These are phyloP conservation scores for Ctenosaura bakeri DNA, from an alignment of 2,797 vertebrate genomes.

Conservation along the genomic window DNA sequence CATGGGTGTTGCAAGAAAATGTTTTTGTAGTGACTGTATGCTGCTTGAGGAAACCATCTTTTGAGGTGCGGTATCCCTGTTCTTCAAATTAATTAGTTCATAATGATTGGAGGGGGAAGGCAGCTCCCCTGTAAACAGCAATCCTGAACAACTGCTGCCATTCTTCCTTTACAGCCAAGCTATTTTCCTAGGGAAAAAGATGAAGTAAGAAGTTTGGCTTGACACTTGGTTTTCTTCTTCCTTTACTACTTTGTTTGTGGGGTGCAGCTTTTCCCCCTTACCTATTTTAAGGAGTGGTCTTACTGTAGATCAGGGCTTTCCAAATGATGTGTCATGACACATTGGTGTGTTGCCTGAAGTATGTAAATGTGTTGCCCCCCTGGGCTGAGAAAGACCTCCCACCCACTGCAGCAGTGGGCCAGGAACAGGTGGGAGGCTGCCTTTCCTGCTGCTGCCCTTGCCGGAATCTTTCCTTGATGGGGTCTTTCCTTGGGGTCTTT, in stretches of 20 bases:
- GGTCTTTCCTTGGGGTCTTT: too few species aligned
- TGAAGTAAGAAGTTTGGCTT: not conserved
- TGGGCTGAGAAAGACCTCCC: too few species aligned
- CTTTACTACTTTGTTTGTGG: not conserved
- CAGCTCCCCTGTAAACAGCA: not conserved
- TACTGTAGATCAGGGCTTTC: not conserved
- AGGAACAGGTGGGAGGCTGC: too few species aligned
- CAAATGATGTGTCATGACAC: too few species aligned
- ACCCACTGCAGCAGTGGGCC: too few species aligned
- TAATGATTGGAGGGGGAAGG: not conserved
- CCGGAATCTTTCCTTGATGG: too few species aligned
- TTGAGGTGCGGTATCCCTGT: not conserved
- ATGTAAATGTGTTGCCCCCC: too few species aligned
- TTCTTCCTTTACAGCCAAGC: not conserved
- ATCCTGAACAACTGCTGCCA: not conserved
- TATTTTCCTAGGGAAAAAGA: not conserved
- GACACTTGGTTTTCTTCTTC: not conserved
- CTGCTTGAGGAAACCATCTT: not conserved
- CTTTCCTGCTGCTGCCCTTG: too few species aligned
- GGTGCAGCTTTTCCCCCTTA: not conserved
- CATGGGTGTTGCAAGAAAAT: not conserved
- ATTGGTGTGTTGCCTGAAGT: too few species aligned
- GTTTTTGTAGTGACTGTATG: not conserved
- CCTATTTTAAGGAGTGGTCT: not conserved
- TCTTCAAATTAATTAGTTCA: conserved; percentile 5